Evolutionary conservation across 2,113 vertebrate species (phyloP).

Genomic region (Orycteropus afer): DNA sequence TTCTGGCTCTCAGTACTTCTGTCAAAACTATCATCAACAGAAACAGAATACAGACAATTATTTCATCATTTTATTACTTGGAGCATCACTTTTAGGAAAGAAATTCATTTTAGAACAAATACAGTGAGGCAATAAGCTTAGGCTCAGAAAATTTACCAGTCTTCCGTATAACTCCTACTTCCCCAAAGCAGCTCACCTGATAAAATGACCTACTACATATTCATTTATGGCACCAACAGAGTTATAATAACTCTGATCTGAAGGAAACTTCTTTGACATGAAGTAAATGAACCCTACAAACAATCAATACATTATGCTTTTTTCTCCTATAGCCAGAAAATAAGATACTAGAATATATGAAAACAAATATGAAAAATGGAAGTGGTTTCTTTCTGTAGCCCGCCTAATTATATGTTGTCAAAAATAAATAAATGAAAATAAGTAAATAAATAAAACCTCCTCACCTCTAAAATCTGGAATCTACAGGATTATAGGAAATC

Average conservation of each 20-base stretch:
- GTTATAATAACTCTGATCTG: neutral
- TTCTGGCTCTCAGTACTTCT: no score
- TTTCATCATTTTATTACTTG: neutral
- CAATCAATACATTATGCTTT: neutral
- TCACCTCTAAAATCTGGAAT: no score
- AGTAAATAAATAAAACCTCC: neutral
- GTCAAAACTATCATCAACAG: neutral
- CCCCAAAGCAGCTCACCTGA: neutral
- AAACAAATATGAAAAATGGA: neutral
- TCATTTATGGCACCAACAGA: neutral
- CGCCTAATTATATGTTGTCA: neutral
- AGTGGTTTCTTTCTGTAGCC: neutral
- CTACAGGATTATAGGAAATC: no score
- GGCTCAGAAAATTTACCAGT: neutral
- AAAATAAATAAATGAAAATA: neutral
- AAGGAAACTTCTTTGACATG: neutral
- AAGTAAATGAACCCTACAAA: neutral
- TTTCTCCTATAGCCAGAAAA: neutral
- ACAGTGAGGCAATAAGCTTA: neutral
- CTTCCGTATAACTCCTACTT: rapidly evolving
- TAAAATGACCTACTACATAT: neutral
- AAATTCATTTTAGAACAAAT: neutral
- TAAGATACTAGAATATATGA: neutral
- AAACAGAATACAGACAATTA: neutral
- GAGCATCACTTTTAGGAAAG: neutral